Evolutionary conservation across 2,113 vertebrate species (phyloP), one percentile per base, ranked within the genome.

Genomic region (Motacilla alba): DNA sequence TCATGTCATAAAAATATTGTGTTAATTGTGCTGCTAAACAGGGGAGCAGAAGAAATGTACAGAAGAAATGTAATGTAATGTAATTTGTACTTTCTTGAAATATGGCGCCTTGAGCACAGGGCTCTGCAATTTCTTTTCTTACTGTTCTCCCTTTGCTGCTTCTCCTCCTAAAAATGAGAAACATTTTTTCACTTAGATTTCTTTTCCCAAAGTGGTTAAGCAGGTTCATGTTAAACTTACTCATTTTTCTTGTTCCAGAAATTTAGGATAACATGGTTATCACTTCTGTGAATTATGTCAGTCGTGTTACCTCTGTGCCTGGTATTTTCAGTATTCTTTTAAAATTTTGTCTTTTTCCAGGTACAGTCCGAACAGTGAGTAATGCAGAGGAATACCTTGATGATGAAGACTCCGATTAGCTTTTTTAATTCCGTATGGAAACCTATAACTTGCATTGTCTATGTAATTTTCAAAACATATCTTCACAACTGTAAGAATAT

Each of bases 371-470:
- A 95, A 98, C 98, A 92, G 97, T 98, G 95, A 99, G 99, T 97
- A 99, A 99, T 37, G 99, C 99, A 15, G 99, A 99, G 58, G 99
- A 99, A 77, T 99, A 99, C 97, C 98, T 99, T 63, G 99, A 99
- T 18, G 99, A 99, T 52, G 99, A 99, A 97, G 99, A 99, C 96
- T 99, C 99, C 0, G 99, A 99, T 97, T 99, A 98, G 85, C 98
- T 85, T 95, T 59, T 75, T 83, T 46, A n/a, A 12, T 50, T 88
- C 85, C 67, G 56, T 59, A n/a, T 94, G 27, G 86, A 93, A 87
- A 97, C 39, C 83, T 93, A 12, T 92, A 97, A 90, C 75, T 82
- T 95, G 59, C 67, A 2, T 96, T 95, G 79, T 91, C 90, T 97
- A 41, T 95, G 87, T 96, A 49, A n/a, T 98, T 98, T 87, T 85